Base-by-base conservation (phyloP, 2,113 vertebrate species). In the Strigops habroptila region DNA sequence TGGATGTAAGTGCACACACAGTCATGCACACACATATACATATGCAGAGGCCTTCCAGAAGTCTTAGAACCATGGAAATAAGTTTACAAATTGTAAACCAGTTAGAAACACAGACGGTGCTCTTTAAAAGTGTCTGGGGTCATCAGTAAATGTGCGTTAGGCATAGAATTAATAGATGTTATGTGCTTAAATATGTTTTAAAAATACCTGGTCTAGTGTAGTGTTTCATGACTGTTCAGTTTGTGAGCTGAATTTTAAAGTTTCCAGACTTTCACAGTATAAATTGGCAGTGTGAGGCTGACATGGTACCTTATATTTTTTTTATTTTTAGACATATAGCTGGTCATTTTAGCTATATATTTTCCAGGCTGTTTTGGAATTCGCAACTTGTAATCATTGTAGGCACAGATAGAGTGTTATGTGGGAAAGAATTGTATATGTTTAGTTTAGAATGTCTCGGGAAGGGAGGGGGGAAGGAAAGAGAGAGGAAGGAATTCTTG, bases 1-100 rank as follows among this genome's bases (percentile, higher is more conserved):
- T n/a, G 35, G 11, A 12, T 7, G 7, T 41, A 4, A 3, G 6
- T 22, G 4, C 9, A 33, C 2, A 11, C 35, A 15, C 6, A 18
- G 2, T 9, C 2, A 4, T 23, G 8, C 28, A 35, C 9, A 14
- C 7, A 14, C 14, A 4, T 3, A 37, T 12, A 41, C 27, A 37
- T 8, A 10, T 3, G 17, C 1, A 4, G 33, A 59, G 57, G 0
- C 6, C 30, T 15, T 71, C 6, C 15, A 51, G 0, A 1, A 33
- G 33, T 41, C 28, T 59, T 12, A 14, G 9, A 83, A 82, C 27
- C 14, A 37, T 9, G 13, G 19, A 86, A 82, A 43, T 3, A 2
- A 28, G 17, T 75, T 76, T 69, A 31, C 1, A 67, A 69, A 49
- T 31, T 44, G 1, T 28, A 37, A 9, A 28, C 3, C 3, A 2